These are phyloP conservation scores for Catocala sponsa DNA, from an alignment of 2,888 invertebrate genomes.

Conservation along the genomic window DNA sequence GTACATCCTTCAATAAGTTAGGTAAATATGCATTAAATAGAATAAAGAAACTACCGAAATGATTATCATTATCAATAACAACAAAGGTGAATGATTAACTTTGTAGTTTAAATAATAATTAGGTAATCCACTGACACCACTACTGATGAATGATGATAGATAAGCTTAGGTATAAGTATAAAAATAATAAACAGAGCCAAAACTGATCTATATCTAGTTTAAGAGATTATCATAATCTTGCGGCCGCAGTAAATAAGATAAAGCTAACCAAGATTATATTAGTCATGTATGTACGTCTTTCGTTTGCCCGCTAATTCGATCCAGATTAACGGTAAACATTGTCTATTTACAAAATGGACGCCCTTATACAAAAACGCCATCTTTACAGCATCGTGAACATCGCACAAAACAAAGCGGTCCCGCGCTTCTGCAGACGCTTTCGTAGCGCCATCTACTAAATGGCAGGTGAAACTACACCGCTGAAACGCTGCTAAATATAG, in stretches of 20 bases:
- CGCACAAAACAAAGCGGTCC: constrained; percentile 24
- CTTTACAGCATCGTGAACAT: constrained; percentile 44
- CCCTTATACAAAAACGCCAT: constrained; percentile 41
- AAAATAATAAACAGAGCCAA: constrained; percentile 5
- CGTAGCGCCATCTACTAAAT: constrained; percentile 33
- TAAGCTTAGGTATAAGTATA: background rate
- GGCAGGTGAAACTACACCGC: background rate
- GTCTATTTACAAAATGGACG: constrained; percentile 52
- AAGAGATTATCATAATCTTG: background rate
- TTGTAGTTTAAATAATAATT: too few species aligned
- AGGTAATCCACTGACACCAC: too few species aligned
- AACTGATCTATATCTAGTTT: background rate
- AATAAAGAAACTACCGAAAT: too few species aligned
- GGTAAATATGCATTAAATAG: too few species aligned
- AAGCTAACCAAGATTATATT: background rate
- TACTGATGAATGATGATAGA: background rate
- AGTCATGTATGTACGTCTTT: constrained; percentile 9
- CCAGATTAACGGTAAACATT: constrained; percentile 42
- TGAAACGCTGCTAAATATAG: background rate
- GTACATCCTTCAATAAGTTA: too few species aligned
- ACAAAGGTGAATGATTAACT: too few species aligned
- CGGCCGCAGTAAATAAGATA: background rate
- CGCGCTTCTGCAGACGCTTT: background rate
- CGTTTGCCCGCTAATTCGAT: constrained; percentile 20
- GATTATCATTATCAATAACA: too few species aligned